Base-by-base conservation (phyloP, 1,140 invertebrate genomes). In the Yoshiicerus persimilis region DNA sequence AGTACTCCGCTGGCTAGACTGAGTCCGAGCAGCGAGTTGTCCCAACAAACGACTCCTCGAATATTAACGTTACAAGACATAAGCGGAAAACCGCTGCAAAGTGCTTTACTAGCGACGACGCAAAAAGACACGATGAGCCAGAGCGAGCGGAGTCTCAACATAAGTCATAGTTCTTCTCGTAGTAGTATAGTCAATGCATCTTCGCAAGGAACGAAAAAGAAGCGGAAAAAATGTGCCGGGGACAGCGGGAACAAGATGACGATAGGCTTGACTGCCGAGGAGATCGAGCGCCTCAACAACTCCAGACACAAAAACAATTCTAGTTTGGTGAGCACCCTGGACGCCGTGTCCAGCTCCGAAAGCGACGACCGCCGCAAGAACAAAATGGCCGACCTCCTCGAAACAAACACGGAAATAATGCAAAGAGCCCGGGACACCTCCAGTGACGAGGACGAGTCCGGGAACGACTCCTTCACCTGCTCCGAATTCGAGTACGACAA, bases 401-500 rank as follows among this genome's bases (percentile, higher is more conserved):
- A 93, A 66, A 92, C 91, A 9, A 93, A 93, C 83, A 92, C 92
- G 20, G 92, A 93, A 86, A 85, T 84, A 70, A 70, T 36, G 91
- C 92, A 88, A 91, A 91, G 34, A 90, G 88, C 75, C 92, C 94
- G 88, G 36, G 89, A 87, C 41, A 87, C 86, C 16, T 87, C 87
- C 0, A 97, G 97, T 4, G 97, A 97, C 1, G 97, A 97, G 8
- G 97, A 98, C 91, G 97, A 98, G 92, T 98, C 97, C 92, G 97
- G 97, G 4, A 98, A 99, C 93, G 98, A 99, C 92, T 98, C 97
- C 89, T 99, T 99, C 93, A 99, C 98, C 0, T 99, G 98, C 93
- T 99, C 98, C 0, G 98, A 99, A 93, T 99, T 99, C 92, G 98
- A 99, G 92, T 98, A 98, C 92, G 98, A 99, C 91, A 96, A 97